Base-by-base conservation (phyloP, 2,113 vertebrate genomes). In the Spilogale gracilis region DNA sequence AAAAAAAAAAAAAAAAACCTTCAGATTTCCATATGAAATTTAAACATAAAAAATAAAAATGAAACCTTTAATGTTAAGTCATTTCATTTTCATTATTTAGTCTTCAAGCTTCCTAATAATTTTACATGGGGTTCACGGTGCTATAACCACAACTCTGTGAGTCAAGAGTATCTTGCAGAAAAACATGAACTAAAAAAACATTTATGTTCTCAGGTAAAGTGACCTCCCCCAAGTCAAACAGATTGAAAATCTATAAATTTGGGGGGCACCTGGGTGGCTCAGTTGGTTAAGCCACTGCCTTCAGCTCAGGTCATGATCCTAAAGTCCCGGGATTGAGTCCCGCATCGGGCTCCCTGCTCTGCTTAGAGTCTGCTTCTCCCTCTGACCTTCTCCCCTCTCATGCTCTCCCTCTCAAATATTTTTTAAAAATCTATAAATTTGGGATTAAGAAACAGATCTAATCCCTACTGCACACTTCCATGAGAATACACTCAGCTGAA, bases 141-240 rank as follows among this genome's bases (percentile, higher is more conserved):
- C 60, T 93, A 48, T 92, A 45, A 85, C 48, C 16, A 48, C 32
- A 87, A 63, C 45, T n/a, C 6, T 73, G 1, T 60, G 43, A 94
- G 10, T 73, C 5, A 78, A 69, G 30, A 92, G 6, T 91, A 52
- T 86, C 23, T 82, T 85, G 4, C 14, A 89, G 27, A 73, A 79
- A 58, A 79, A 96, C 23, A 50, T 17, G 67, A 78, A 80, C 50
- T 20, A 82, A 45, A 17, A 65, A 50, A 83, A 60, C 43, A 0
- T 7, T 38, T 9, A 54, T 78, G 17, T 7, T 76, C 13, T 71
- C n/a, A 58, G 50, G 12, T 54, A 56, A 89, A 69, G 21, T 69
- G 17, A 94, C 52, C 96, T 56, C 23, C 60, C n/a, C 30, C 54
- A 89, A 76, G 58, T 93, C 58, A 96, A 43, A 73, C 56, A 94